Conservation (phyloP, 1,140 invertebrate species). For the Mamestra configurata region DNA sequence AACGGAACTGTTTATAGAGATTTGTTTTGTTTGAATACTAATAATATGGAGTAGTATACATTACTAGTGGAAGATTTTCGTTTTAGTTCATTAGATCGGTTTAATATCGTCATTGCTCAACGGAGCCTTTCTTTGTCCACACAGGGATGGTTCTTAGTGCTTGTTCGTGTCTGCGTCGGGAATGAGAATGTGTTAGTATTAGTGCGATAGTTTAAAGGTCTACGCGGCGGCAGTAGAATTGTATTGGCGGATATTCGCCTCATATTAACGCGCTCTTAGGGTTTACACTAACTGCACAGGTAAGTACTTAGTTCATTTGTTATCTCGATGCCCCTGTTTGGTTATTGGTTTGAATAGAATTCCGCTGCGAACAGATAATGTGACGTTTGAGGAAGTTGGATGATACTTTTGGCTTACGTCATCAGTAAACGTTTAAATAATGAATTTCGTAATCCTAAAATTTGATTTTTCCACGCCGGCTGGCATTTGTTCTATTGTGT, state of each 20-base stretch:
- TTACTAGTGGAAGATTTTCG: neutral
- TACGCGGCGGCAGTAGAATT: too few relatives aligned
- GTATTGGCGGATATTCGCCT: too few relatives aligned
- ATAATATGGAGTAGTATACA: conserved; percentile 11
- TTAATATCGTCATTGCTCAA: neutral
- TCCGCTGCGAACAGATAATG: neutral
- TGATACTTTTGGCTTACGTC: conserved; percentile 10
- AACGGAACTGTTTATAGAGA: conserved; percentile 2
- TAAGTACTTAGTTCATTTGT: neutral
- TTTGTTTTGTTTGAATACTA: conserved; percentile 24
- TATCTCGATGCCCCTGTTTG: neutral
- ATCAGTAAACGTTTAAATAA: conserved; percentile 20
- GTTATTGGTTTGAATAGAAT: neutral
- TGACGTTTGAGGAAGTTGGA: conserved; percentile 21
- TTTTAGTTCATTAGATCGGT: neutral
- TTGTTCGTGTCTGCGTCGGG: too few relatives aligned
- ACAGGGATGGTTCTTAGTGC: neutral
- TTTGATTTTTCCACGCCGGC: conserved; percentile 4
- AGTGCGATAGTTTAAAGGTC: too few relatives aligned
- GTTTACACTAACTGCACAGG: too few relatives aligned
- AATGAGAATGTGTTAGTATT: too few relatives aligned
- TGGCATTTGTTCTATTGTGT: neutral
- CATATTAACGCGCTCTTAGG: too few relatives aligned
- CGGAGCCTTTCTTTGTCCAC: neutral
- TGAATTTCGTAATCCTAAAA: conserved; percentile 13